Conservation (phyloP, 2,797 vertebrate species). For the Poecile montanus region DNA sequence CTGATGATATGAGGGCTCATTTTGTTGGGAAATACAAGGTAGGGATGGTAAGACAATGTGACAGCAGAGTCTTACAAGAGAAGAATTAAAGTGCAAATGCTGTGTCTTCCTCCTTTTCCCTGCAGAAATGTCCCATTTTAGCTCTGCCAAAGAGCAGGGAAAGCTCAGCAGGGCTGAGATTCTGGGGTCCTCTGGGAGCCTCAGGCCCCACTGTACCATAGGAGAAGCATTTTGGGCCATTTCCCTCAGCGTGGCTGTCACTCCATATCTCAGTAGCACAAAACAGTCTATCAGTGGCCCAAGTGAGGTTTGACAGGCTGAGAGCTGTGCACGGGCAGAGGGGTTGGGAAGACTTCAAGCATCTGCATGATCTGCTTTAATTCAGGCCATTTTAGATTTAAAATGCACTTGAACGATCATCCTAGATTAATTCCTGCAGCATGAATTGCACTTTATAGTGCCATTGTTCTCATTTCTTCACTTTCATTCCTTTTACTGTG, state of each 20-base stretch:
- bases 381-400: neutral
- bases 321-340: neutral
- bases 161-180: neutral
- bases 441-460: neutral
- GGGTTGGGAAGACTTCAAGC: neutral
- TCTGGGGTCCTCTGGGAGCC: accelerated
- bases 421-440: neutral
- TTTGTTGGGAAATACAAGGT: neutral
- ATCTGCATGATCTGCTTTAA: neutral
- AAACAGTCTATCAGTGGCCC: neutral
- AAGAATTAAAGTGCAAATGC: neutral
- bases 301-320: neutral
- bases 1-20: neutral
- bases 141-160: neutral
- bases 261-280: accelerated
- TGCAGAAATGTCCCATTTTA: neutral
- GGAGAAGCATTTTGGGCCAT: neutral
- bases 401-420: neutral
- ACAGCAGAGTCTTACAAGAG: neutral
- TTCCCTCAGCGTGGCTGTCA: accelerated
- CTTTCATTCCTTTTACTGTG: neutral
- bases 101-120: neutral
- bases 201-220: neutral
- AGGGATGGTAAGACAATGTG: neutral
- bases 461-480: neutral